These are phyloP conservation scores for Cephus pulcher DNA, from an alignment of 2,888 invertebrate species.

Conservation along the genomic window DNA sequence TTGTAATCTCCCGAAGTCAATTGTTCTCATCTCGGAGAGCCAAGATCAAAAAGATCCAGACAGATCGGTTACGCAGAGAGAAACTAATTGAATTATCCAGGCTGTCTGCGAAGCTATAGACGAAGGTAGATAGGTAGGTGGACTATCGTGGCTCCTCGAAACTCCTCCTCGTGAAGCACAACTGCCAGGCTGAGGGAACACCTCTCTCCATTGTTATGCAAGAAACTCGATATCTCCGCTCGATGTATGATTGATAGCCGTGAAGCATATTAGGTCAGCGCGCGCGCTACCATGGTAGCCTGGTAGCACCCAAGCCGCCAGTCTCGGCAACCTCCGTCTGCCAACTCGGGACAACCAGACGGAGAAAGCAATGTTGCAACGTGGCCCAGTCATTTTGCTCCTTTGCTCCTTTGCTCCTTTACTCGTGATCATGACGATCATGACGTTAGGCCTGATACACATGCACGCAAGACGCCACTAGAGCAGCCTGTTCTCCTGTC, in stretches of 20 bases:
- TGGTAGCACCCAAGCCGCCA: conserved; percentile 39
- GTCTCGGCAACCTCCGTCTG: conserved; percentile 24
- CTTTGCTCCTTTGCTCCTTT: conserved; percentile 20
- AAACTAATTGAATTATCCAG: conserved; percentile 31
- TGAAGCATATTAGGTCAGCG: conserved; percentile 48
- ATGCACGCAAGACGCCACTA: no score
- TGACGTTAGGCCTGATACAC: no score
- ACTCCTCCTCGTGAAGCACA: no score
- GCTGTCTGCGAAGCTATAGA: conserved; percentile 15
- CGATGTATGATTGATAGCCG: conserved; percentile 55
- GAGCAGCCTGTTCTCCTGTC: no score
- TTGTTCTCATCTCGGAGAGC: no score
- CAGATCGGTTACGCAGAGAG: no score
- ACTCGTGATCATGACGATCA: conserved; percentile 25
- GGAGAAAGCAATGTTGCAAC: conserved; percentile 47
- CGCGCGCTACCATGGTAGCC: conserved; percentile 35
- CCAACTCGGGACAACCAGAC: conserved; percentile 29
- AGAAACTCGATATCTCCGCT: conserved; percentile 31
- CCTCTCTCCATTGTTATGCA: conserved; percentile 40
- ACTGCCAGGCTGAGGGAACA: conserved; percentile 17
- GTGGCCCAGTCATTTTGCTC: conserved; percentile 39
- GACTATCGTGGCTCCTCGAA: no score
- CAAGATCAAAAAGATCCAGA: no score
- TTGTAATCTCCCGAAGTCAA: background rate
- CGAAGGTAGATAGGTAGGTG: no score